These are phyloP conservation scores for Cryptocheilus praepositus DNA, from an alignment of 2,888 invertebrate species.

Conservation along the genomic window DNA sequence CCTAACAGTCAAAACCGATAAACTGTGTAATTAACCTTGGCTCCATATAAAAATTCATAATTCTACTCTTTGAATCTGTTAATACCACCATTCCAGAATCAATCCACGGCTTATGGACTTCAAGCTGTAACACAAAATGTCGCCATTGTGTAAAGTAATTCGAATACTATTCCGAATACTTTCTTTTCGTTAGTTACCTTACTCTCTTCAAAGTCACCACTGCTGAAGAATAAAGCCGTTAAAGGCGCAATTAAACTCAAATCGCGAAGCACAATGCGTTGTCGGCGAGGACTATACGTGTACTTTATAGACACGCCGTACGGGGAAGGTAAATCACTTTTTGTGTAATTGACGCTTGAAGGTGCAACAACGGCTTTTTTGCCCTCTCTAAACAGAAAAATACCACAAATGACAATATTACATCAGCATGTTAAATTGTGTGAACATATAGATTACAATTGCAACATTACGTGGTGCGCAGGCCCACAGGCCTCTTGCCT, in stretches of 20 bases:
- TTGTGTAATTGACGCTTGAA: constrained; percentile 81
- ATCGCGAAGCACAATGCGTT: constrained; percentile 78
- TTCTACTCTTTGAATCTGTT: too few relatives aligned
- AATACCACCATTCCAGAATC: too few relatives aligned
- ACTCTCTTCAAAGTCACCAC: constrained; percentile 49
- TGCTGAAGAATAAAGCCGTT: constrained; percentile 78
- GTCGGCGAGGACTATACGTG: constrained; percentile 77
- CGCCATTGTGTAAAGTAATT: too few relatives aligned
- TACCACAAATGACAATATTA: not conserved
- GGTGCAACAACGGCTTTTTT: constrained; percentile 78
- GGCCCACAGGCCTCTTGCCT: too few relatives aligned
- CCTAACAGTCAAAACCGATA: too few relatives aligned
- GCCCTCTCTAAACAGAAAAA: constrained; percentile 74
- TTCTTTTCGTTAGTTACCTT: constrained; percentile 50
- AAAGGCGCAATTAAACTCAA: constrained; percentile 79
- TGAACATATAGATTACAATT: too few relatives aligned
- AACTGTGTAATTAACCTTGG: too few relatives aligned
- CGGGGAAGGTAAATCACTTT: constrained; percentile 73
- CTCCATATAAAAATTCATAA: too few relatives aligned
- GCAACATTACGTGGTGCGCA: too few relatives aligned
- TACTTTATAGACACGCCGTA: constrained; percentile 79
- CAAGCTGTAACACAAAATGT: too few relatives aligned
- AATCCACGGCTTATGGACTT: too few relatives aligned
- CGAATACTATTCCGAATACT: not conserved
- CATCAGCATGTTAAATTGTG: too few relatives aligned